Evolutionary conservation across 2,113 vertebrate species (phyloP), one percentile per base, ranked within the genome.

Genomic region (Echinops telfairi): DNA sequence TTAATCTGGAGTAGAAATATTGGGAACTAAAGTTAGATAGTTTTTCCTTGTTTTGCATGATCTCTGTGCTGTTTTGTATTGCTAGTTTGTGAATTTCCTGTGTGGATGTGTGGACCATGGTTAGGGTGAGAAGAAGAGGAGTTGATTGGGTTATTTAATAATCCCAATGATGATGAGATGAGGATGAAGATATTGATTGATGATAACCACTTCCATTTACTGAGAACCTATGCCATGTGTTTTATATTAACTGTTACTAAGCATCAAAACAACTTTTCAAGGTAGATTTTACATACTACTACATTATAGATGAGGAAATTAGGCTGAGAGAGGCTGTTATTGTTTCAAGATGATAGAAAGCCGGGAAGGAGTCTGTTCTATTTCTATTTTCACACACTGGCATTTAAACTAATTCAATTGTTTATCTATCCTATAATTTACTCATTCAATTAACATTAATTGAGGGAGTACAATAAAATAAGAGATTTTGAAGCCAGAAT

Each of bases 401-500:
- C 19, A 78, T 94, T 91, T 22, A 53, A 86, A 33, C 58, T 43
- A 47, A 17, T 94, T 94, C 47, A 84, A 91, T 70, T n/a, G 4
- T 73, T 53, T 16, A 60, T 73, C 20, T 57, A 86, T 53, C 62
- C 16, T 25, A 84, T 82, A 16, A 83, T 91, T 81, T 86, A 89
- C 80, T 95, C 31, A 94, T 53, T 84, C 88, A 92, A 58, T 17
- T 84, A 88, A 33, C 27, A 68, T 70, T 88, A 70, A 77, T 58
- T 11, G 47, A 53, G 47, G 89, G 60, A 92, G 20, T 62, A 2
- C 23, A 89, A 78, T 23, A 83, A 95, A 95, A 83, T 76, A n/a
- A 93, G 31, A 82, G 9, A 20, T 85, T 93, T 96, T 64, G 84
- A 93, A 96, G 47, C 66, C 19, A 92, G 79, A 92, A 93, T 58